Conservation (phyloP, 2,113 vertebrate genomes). For the Ifrita kowaldi region DNA sequence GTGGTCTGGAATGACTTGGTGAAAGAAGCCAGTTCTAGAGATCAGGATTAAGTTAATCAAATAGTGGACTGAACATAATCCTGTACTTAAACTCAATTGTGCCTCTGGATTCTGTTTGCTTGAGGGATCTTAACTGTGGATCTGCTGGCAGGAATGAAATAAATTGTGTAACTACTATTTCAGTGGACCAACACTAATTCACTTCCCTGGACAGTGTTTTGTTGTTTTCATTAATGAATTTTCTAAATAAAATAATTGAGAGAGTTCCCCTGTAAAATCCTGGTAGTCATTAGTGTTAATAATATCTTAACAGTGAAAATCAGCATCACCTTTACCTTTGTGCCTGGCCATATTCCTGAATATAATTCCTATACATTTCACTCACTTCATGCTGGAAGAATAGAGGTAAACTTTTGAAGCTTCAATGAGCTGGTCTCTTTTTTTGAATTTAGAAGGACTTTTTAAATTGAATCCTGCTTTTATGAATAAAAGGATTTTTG, state of each 20-base stretch:
- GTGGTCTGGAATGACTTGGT: slow-evolving; percentile 25
- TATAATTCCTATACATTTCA: not conserved
- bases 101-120: slow-evolving; percentile 9
- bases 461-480: not conserved
- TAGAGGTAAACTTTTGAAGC: not conserved
- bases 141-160: not conserved
- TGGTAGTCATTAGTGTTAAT: not conserved
- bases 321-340: not conserved
- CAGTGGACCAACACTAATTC: not conserved
- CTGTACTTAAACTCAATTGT: not conserved
- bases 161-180: not conserved
- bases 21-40: slow-evolving; percentile 31
- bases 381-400: not conserved
- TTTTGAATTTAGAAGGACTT: not conserved
- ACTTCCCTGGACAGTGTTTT: not conserved
- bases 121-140: not conserved
- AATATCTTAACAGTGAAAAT: not conserved
- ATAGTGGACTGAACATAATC: slow-evolving; percentile 37
- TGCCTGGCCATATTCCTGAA: not conserved
- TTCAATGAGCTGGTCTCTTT: not conserved
- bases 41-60: slow-evolving; percentile 45
- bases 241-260: not conserved
- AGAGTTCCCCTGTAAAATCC: not conserved
- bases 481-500: not conserved
- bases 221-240: not conserved